Evolutionary conservation across 1,140 invertebrate genomes (phyloP).

Genomic region (Drosophila nebulosa): DNA sequence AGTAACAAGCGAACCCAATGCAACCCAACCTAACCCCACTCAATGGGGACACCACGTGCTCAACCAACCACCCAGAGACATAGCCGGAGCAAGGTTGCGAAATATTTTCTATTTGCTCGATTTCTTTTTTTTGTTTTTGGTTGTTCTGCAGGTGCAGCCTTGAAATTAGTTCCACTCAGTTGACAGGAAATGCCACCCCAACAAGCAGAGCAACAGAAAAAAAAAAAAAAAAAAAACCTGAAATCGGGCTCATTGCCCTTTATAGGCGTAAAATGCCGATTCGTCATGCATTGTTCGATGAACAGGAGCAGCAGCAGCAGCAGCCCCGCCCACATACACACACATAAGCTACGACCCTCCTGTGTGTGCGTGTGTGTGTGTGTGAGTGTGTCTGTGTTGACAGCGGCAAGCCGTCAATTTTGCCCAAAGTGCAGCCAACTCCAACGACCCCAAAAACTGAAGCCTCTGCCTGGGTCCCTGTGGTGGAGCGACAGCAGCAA

Average conservation of each 20-base stretch:
- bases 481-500: background rate
- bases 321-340: conserved; percentile 11
- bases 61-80: conserved; percentile 35
- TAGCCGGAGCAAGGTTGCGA: conserved; percentile 46
- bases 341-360: conserved; percentile 13
- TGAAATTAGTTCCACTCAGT: conserved; percentile 73
- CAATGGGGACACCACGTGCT: conserved; percentile 29
- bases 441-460: background rate
- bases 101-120: background rate
- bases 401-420: conserved; percentile 41
- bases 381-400: too few relatives aligned
- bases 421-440: conserved; percentile 20
- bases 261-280: conserved; percentile 78
- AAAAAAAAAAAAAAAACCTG: too few relatives aligned
- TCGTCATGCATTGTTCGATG: conserved; percentile 76
- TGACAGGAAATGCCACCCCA: conserved; percentile 65
- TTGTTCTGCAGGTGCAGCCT: conserved; percentile 74
- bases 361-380: too few relatives aligned
- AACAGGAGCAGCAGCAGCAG: conserved; percentile 21
- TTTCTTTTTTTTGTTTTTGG: conserved; percentile 9
- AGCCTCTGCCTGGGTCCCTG: background rate
- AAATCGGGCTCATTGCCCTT: conserved; percentile 45
- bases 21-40: background rate
- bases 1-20: background rate
- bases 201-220: too few relatives aligned